These are phyloP conservation scores for Anneissia japonica DNA, from an alignment of 35 echinoderm and acorn worm species.

Conservation along the genomic window DNA sequence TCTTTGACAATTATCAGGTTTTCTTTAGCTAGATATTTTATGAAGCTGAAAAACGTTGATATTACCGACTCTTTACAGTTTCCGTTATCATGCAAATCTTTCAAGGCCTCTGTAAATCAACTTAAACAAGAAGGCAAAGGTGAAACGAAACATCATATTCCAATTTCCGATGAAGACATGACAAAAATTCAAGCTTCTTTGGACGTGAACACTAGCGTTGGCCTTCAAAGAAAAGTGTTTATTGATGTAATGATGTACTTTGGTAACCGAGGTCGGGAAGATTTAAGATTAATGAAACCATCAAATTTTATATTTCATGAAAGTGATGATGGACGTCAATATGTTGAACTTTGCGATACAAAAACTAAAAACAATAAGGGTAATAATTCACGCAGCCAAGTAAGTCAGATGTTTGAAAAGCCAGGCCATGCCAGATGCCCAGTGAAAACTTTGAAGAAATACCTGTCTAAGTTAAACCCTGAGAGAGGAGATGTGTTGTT, in stretches of 20 bases:
- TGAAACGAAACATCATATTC: not conserved
- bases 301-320: constrained; percentile 4
- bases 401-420: constrained; percentile 1
- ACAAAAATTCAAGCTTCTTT: constrained; percentile 6
- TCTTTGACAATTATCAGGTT: constrained; percentile 7
- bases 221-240: constrained; percentile 30
- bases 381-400: constrained; percentile 19
- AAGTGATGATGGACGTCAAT: not conserved
- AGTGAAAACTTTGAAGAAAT: constrained; percentile 21
- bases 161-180: constrained; percentile 14
- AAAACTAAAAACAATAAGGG: constrained; percentile 15
- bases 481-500: not conserved
- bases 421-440: constrained; percentile 36
- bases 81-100: not conserved
- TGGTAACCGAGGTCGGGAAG: constrained; percentile 5
- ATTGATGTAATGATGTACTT: constrained; percentile 36
- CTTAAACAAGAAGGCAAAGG: not conserved
- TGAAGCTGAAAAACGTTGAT: not conserved
- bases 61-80: not conserved
- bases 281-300: constrained; percentile 15
- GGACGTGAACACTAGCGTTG: not conserved
- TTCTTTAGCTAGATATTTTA: constrained; percentile 15
- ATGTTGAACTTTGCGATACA: constrained; percentile 18
- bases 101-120: not conserved
- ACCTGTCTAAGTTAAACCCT: constrained; percentile 18